Evolutionary conservation across 2,888 invertebrate genomes (phyloP).

Genomic region (Erebia ligea): DNA sequence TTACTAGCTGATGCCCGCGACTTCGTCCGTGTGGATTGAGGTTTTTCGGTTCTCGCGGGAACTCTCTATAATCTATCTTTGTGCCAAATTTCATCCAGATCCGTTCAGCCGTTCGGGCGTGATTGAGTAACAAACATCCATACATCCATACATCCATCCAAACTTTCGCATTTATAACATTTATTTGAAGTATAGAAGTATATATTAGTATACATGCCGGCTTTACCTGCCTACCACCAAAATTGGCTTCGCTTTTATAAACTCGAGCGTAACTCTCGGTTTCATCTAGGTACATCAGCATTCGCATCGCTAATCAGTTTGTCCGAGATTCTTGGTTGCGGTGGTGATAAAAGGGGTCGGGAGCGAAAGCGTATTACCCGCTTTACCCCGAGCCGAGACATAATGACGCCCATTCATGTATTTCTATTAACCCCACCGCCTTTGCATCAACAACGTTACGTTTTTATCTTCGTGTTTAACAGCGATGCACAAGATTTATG

Average conservation of each 20-base stretch:
- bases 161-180: no score
- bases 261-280: neutral
- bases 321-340: conserved; percentile 57
- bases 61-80: no score
- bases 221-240: neutral
- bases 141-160: no score
- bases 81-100: no score
- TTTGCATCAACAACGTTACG: conserved; percentile 60
- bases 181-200: no score
- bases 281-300: conserved; percentile 53
- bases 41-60: no score
- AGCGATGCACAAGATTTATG: neutral
- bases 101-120: no score
- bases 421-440: conserved; percentile 66
- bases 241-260: neutral
- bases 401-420: conserved; percentile 65
- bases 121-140: no score
- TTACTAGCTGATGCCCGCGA: no score
- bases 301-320: conserved; percentile 70
- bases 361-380: conserved; percentile 60
- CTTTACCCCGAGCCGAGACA: conserved; percentile 59
- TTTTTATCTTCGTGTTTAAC: conserved; percentile 48
- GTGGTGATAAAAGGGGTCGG: conserved; percentile 38
- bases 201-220: no score
- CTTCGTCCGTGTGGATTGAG: no score